Conservation (phyloP, 2,113 vertebrate species). For the Diglossa brunneiventris region DNA sequence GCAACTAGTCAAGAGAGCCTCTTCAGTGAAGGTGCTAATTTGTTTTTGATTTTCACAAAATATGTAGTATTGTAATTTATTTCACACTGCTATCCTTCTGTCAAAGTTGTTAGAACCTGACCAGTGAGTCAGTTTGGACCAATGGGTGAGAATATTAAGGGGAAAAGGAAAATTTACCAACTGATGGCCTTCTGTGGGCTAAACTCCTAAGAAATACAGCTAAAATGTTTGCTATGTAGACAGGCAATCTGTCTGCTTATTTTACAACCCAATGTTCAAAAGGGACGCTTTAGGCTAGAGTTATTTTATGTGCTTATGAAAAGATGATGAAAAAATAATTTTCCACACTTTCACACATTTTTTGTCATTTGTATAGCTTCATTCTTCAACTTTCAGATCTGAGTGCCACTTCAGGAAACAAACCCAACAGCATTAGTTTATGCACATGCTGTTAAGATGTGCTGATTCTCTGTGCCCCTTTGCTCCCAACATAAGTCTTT, state of each 20-base stretch:
- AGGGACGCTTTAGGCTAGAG: neutral
- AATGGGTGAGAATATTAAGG: neutral
- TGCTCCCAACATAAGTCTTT: neutral
- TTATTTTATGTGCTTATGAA: neutral
- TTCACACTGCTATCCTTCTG: neutral
- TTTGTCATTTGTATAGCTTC: neutral
- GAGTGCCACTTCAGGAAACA: neutral
- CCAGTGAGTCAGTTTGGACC: neutral
- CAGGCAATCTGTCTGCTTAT: neutral
- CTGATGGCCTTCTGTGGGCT: neutral
- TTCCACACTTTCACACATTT: neutral
- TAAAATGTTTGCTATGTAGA: neutral
- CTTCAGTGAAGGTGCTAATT: neutral
- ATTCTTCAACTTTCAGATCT: neutral
- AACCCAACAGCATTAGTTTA: neutral
- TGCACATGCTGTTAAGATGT: neutral
- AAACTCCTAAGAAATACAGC: neutral
- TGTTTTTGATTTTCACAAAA: neutral
- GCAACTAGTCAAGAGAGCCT: neutral
- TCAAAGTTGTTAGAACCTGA: neutral
- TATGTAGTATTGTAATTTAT: neutral
- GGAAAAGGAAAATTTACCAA: neutral
- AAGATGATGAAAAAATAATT: neutral
- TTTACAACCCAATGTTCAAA: neutral
- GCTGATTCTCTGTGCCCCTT: neutral